Evolutionary conservation across 2,113 vertebrate genomes (phyloP).

Genomic region (Mesoclemmys tuberculata): DNA sequence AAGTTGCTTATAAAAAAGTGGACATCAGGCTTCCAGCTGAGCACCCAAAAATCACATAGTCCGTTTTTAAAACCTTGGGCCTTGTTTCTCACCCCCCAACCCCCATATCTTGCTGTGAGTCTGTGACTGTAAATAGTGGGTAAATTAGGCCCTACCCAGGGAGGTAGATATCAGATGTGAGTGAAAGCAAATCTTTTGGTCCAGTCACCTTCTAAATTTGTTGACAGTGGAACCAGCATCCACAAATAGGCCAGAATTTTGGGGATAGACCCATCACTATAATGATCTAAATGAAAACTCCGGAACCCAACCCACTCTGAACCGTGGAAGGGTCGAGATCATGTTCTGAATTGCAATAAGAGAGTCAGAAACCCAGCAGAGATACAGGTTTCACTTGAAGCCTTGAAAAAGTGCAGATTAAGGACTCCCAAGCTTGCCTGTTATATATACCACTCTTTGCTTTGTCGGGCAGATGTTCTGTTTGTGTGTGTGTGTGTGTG

Average conservation of each 20-base stretch:
- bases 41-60: neutral
- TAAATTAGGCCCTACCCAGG: neutral
- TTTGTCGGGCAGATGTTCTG: neutral
- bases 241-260: neutral
- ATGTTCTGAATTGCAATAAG: neutral
- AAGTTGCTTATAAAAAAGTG: neutral
- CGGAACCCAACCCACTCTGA: neutral
- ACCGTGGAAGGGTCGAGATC: rapidly evolving
- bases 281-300: rapidly evolving
- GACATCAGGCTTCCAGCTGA: neutral
- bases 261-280: neutral
- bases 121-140: neutral
- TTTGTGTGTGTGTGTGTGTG: neutral
- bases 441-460: neutral
- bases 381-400: neutral
- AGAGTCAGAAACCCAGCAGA: neutral
- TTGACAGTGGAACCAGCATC: neutral
- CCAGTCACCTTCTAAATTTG: too few relatives aligned
- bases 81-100: neutral
- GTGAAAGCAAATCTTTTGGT: too few relatives aligned
- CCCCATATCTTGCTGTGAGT: neutral
- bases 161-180: neutral
- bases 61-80: neutral
- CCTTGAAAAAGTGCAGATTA: neutral
- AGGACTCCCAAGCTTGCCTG: neutral